Evolutionary conservation across 2,113 vertebrate genomes (phyloP).

Genomic region (Phrynosoma blainvillii): DNA sequence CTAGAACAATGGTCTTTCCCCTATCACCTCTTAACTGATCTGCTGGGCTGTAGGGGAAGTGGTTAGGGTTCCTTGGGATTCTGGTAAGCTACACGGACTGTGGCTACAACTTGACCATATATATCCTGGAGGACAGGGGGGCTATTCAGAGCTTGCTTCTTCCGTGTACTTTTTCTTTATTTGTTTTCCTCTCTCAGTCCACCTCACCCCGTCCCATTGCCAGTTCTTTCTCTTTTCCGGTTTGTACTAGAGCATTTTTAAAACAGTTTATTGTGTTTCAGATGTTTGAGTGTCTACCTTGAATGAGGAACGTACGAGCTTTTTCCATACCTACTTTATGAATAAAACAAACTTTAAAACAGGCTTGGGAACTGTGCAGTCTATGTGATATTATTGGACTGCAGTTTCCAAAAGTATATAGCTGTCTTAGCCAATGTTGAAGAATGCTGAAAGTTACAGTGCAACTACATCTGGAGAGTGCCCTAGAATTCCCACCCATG

Average conservation of each 20-base stretch:
- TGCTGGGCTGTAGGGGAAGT: neutral
- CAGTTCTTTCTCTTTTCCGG: neutral
- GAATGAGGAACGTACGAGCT: neutral
- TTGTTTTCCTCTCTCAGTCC: neutral
- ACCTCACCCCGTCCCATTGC: neutral
- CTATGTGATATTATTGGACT: too few species aligned
- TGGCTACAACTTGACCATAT: neutral
- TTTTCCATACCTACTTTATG: neutral
- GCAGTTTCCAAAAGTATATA: too few species aligned
- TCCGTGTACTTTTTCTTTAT: neutral
- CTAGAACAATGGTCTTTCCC: neutral
- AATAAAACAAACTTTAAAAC: neutral
- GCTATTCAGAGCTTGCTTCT: neutral
- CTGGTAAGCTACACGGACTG: neutral
- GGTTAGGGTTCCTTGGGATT: neutral
- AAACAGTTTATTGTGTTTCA: neutral
- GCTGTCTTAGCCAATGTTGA: too few species aligned
- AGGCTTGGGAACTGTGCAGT: too few species aligned
- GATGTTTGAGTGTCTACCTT: neutral
- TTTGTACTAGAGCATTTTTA: neutral
- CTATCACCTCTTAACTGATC: neutral
- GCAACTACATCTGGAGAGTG: too few species aligned
- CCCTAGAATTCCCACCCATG: too few species aligned
- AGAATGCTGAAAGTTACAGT: too few species aligned
- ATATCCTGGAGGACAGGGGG: neutral